Evolutionary conservation across 2,113 vertebrate genomes (phyloP), one percentile per base, ranked within the genome.

Genomic region (Hippocampus abdominalis): DNA sequence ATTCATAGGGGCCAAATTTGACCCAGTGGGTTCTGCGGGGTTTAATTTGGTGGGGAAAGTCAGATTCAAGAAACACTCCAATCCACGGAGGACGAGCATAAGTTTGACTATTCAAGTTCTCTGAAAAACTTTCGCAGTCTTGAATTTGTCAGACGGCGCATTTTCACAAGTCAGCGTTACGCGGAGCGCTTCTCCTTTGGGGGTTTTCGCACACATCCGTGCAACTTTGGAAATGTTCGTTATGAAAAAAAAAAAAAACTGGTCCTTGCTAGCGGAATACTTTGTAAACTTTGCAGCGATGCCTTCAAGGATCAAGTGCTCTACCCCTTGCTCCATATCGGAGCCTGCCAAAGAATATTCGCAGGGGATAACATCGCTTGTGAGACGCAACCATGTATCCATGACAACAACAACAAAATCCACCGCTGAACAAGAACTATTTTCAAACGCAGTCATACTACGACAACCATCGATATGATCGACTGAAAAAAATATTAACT

Each of bases 181-280:
- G 67, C 49, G 44, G 12, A 4, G n/a, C 16, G 9, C 62, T 39
- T 57, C 40, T 56, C 70, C 53, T 63, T 4, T 42, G 7, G 32
- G 32, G 57, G 65, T 10, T 68, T 75, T 74, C 27, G 75, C 29
- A 75, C 66, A 70, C 12, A 44, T 42, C 39, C 11, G 12, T 16
- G 62, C n/a, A 64, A 64, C 62, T 64, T 64, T 27, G n/a, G 40
- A 46, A 64, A 64, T 46, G 65, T 69, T 69, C 15, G 15, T 53
- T 32, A 46, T 63, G 32, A 36, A 36, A 49, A 69, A 57, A 39
- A 36, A 29, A 42, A 40, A 8, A 15, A 10, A 25, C 8, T 65
- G 73, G 76, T 73, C 68, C 67, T 68, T 48, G 13, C n/a, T 42
- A 67, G 62, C 15, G 51, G 56, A 42, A 73, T 66, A 74, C 62